A percentile compares a stretch with the other conserved stretches of the same genome.
Conservation (phyloP, 2,797 vertebrate species). For the Podarcis siculus region DNA sequence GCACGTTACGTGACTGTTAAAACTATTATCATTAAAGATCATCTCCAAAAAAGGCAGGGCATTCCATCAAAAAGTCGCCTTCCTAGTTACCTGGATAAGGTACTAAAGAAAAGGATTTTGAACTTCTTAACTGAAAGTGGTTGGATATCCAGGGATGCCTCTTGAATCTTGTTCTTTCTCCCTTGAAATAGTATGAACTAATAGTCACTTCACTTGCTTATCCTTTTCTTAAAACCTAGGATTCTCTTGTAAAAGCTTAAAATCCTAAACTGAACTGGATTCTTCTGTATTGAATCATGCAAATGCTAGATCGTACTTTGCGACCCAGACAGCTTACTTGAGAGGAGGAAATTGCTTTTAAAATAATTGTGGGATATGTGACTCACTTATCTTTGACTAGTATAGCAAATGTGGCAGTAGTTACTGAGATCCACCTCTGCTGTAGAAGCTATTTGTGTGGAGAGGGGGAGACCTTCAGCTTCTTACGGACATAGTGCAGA, state of each 20-base stretch:
- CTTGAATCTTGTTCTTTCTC: constrained; percentile 74
- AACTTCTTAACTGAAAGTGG: constrained; percentile 97
- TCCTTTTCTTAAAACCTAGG: constrained; percentile 43
- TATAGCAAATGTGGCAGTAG: not conserved
- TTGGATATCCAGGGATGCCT: constrained; percentile 95
- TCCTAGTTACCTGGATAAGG: constrained; percentile 95
- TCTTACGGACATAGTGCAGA: constrained; percentile 32
- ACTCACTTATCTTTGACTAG: constrained; percentile 51
- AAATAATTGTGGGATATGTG: not conserved
- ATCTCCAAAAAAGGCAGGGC: constrained; percentile 95
- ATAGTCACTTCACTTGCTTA: constrained; percentile 8
- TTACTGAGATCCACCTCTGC: constrained; percentile 4
- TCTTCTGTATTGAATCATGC: constrained; percentile 45
- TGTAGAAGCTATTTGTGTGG: constrained; percentile 37
- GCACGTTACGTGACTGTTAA: constrained; percentile 96
- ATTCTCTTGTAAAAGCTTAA: constrained; percentile 45
- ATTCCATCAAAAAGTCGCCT: constrained; percentile 95
- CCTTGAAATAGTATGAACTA: not conserved
- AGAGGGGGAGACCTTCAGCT: constrained; percentile 31
- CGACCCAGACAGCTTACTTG: not conserved
- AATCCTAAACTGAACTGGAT: constrained; percentile 37
- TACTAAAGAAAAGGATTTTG: constrained; percentile 95
- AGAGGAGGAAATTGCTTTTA: not conserved
- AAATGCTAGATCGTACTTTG: constrained; percentile 35
- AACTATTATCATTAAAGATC: constrained; percentile 97